Base-by-base conservation (phyloP, 1,140 invertebrate genomes). In the Scaptomyza pallida region DNA sequence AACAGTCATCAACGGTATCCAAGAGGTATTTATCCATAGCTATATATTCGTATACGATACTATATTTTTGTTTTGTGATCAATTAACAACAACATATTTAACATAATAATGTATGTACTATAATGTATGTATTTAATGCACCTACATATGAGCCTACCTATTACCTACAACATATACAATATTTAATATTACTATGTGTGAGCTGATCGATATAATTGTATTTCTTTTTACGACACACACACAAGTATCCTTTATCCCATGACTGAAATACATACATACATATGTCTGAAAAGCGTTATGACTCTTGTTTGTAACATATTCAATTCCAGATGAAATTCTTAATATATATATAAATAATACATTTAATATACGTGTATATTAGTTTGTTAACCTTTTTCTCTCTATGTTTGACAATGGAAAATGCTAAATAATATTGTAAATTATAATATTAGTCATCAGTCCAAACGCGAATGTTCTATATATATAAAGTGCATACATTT, bases 1-100 rank as follows among this genome's bases (percentile, higher is more conserved):
- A 92, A 93, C 74, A 93, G 93, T 78, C 72, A 89, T 72, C 90
- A 91, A 78, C 92, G 93, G 74, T 91, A 89, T 90, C 78, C 90
- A 83, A 89, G 91, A 91, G 91, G 91, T 91, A 69, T 74, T 57
- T 75, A 69, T 63, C 35, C 9, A 21, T 6, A 45, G 43, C 16
- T 51, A 48, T 51, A 33, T n/a, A n/a, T n/a, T n/a, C n/a, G n/a
- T n/a, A n/a, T n/a, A n/a, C n/a, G n/a, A n/a, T n/a, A n/a, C n/a
- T n/a, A n/a, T n/a, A 19, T 50, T 26, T 30, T 30, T 30, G 26
- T 21, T 37, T n/a, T n/a, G n/a, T 52, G 33, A 37, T 5, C 1
- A 0, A n/a, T 37, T 44, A 17, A 37, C 15, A 44, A 8, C 61
- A 41, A 51, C 26, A 30, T 30, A 30, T 30, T 30, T 8, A 30